Evolutionary conservation across 2,888 invertebrate species (phyloP).

Genomic region (Zygogramma bicolorata): DNA sequence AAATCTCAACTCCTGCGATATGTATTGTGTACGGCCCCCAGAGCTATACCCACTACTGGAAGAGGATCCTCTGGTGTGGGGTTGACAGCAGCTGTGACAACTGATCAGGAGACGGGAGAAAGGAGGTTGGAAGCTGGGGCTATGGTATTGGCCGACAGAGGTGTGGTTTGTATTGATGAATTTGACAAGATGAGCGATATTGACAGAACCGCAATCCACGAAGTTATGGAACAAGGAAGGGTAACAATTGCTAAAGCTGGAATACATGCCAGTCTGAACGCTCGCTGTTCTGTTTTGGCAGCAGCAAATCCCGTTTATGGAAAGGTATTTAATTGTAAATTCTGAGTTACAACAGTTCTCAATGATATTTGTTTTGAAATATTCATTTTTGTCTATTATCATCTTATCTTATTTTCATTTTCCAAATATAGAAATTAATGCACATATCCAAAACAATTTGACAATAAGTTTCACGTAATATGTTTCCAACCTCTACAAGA

Average conservation of each 20-base stretch:
- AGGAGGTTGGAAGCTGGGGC: constrained; percentile 93
- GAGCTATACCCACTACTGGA: constrained; percentile 97
- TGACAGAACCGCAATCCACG: constrained; percentile 98
- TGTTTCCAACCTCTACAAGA: too few relatives aligned
- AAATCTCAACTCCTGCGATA: constrained; percentile 96
- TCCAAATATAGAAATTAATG: too few relatives aligned
- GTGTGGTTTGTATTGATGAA: constrained; percentile 88
- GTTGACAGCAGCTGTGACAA: constrained; percentile 97
- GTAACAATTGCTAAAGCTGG: constrained; percentile 99
- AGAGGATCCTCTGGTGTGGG: constrained; percentile 98
- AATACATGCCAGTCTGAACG: constrained; percentile 97
- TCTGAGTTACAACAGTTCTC: too few relatives aligned
- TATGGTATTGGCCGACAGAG: constrained; percentile 99
- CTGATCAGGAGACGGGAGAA: constrained; percentile 89
- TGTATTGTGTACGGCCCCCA: constrained; percentile 92
- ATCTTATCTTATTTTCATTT: constrained; percentile 20
- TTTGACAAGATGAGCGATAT: constrained; percentile 99
- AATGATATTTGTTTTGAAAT: too few relatives aligned
- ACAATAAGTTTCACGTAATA: too few relatives aligned
- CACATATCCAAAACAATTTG: too few relatives aligned
- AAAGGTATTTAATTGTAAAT: too few relatives aligned
- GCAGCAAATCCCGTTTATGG: constrained; percentile 99
- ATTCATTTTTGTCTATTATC: constrained; percentile 17
- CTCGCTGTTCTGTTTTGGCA: constrained; percentile 96
- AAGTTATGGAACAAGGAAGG: constrained; percentile 99